Conservation (phyloP, 2,888 invertebrate species). For the Podotricha telesiphe region DNA sequence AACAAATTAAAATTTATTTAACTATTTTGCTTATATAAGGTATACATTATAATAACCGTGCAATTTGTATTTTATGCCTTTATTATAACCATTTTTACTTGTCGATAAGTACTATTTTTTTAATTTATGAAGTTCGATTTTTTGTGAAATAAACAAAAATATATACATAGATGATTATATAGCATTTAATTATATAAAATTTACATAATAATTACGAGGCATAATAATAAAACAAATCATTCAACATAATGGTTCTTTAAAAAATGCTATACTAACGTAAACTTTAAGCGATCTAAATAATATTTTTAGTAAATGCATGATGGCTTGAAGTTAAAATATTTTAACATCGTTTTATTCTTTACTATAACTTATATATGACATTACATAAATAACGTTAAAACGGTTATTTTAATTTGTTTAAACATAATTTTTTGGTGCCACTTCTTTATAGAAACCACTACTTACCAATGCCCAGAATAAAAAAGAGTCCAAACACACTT, state of each 20-base stretch:
- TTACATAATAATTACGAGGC: no score
- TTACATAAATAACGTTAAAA: background rate
- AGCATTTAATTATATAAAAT: no score
- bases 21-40: background rate
- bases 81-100: no score
- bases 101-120: no score
- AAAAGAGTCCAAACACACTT: slow-evolving; percentile 49
- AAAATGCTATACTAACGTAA: background rate
- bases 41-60: no score
- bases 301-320: background rate
- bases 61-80: no score
- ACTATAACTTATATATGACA: no score
- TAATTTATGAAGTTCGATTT: no score
- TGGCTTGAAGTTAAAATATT: slow-evolving; percentile 1
- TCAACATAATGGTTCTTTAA: no score
- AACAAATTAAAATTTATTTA: slow-evolving; percentile 19
- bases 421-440: slow-evolving; percentile 45
- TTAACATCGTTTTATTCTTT: slow-evolving; percentile 3
- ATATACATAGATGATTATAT: no score
- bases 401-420: background rate
- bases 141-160: no score
- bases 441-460: slow-evolving; percentile 21
- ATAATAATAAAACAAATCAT: no score
- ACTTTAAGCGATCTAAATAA: background rate
- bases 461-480: slow-evolving; percentile 51